Evolutionary conservation across 1,140 invertebrate genomes (phyloP), one percentile per base, ranked within the genome.

Genomic region (Cepaea nemoralis): DNA sequence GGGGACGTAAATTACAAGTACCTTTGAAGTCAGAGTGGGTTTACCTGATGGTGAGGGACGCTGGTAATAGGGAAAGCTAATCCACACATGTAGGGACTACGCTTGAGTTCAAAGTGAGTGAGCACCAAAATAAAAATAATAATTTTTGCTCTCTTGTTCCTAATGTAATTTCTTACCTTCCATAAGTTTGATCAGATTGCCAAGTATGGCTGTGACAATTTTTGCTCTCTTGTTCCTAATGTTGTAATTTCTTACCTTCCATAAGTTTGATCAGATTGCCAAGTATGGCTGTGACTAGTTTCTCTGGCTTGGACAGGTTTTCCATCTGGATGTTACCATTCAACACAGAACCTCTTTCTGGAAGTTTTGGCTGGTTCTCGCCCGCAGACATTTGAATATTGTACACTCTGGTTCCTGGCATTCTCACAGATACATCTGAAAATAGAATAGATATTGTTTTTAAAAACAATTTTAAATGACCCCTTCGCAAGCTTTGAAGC

Each of bases 171-270:
- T 73, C 76, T 74, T 27, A 83, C 82, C 73, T 73, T 81, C 35
- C 81, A 79, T 78, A 24, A 48, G 45, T 24, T 35, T 24, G 67
- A 81, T 50, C n/a, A 83, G 27, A 1, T 78, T 59, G 1, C 35
- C 33, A 12, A 81, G 70, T 19, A 76, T 39, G 2, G n/a, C 40
- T 69, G 71, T n/a, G n/a, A n/a, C n/a, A n/a, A n/a, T n/a, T n/a
- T n/a, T n/a, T n/a, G n/a, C n/a, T n/a, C n/a, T n/a, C n/a, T n/a
- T n/a, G n/a, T n/a, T n/a, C n/a, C n/a, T n/a, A n/a, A n/a, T n/a
- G n/a, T n/a, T n/a, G n/a, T n/a, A n/a, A n/a, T 37, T 12, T 73
- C 76, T 74, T 27, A 83, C 82, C 73, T 73, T 81, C 35, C 81
- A 79, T 78, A 24, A 48, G 45, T 24, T 35, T 24, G 67, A 81